Percentiles rank a stretch among this genome's conserved stretches.
These are phyloP conservation scores for Ciconia boyciana DNA, from an alignment of 2,113 vertebrate species.

Conservation along the genomic window DNA sequence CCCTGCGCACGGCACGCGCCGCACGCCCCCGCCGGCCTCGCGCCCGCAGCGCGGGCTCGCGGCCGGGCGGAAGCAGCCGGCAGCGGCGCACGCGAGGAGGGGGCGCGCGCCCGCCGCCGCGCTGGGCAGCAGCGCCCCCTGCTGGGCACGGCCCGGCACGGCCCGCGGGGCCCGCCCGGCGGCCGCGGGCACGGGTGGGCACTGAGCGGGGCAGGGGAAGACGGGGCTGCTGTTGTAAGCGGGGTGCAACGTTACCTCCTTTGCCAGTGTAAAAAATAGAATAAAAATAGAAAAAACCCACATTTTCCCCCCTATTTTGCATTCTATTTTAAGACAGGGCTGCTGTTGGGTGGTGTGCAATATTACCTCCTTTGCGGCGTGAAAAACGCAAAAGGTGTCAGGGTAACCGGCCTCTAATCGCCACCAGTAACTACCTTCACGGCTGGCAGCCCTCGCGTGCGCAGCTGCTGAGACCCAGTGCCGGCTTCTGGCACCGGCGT, in stretches of 20 bases:
- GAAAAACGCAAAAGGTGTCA: background rate
- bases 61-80: too few relatives aligned
- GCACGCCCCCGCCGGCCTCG: accelerated
- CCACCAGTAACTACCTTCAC: accelerated
- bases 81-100: too few relatives aligned
- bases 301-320: background rate
- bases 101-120: background rate
- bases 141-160: background rate
- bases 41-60: too few relatives aligned
- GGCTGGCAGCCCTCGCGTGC: accelerated
- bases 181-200: too few relatives aligned
- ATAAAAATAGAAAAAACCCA: background rate
- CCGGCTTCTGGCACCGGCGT: background rate
- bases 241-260: background rate
- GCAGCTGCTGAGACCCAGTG: background rate
- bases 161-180: too few relatives aligned
- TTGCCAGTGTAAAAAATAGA: background rate
- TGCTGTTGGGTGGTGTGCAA: background rate
- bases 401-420: accelerated
- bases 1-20: accelerated
- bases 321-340: too few relatives aligned
- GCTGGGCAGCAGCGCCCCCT: background rate
- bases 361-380: too few relatives aligned
- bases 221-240: accelerated
- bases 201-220: too few relatives aligned